Conservation (phyloP, 92 coral and sea anemone genomes). For the Hydrozoanthus gracilis region DNA sequence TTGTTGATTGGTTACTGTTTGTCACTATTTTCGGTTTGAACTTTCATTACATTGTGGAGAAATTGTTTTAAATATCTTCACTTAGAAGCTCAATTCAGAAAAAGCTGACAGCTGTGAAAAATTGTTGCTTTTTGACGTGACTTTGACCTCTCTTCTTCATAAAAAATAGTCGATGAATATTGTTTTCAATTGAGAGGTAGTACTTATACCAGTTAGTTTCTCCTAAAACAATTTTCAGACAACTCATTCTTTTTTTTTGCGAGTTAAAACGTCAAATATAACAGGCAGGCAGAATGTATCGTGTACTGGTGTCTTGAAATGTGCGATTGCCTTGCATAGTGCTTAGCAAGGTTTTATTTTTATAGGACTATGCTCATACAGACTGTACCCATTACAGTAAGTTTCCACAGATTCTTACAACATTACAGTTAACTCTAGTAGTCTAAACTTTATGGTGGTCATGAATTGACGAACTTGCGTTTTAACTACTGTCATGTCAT, state of each 20-base stretch:
- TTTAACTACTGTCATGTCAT: constrained; percentile 14
- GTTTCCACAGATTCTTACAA: constrained; percentile 27
- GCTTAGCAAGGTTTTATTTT: constrained; percentile 24
- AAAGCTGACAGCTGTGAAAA: constrained; percentile 20
- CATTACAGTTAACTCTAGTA: constrained; percentile 27
- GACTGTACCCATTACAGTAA: constrained; percentile 22
- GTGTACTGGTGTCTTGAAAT: constrained; percentile 23
- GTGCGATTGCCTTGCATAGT: constrained; percentile 24
- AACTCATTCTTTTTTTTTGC: not conserved
- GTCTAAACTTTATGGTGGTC: constrained; percentile 25
- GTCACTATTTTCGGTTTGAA: constrained; percentile 25
- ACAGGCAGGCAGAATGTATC: constrained; percentile 23
- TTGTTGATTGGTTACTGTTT: constrained; percentile 27
- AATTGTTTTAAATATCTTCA: constrained; percentile 24
- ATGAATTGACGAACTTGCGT: constrained; percentile 13
- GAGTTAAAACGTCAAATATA: constrained; percentile 15
- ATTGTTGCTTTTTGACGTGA: constrained; percentile 22
- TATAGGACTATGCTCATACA: constrained; percentile 18
- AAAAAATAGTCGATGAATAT: constrained; percentile 19
- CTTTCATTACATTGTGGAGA: constrained; percentile 25
- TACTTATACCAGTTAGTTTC: not conserved
- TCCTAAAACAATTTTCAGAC: not conserved
- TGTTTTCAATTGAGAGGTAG: constrained; percentile 13
- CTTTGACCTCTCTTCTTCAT: constrained; percentile 23
- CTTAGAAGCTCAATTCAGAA: constrained; percentile 24